Evolutionary conservation across 37 sponge, comb jelly and placozoan genomes (phyloP), one percentile per base, ranked within the genome.

Genomic region (Corticium candelabrum): DNA sequence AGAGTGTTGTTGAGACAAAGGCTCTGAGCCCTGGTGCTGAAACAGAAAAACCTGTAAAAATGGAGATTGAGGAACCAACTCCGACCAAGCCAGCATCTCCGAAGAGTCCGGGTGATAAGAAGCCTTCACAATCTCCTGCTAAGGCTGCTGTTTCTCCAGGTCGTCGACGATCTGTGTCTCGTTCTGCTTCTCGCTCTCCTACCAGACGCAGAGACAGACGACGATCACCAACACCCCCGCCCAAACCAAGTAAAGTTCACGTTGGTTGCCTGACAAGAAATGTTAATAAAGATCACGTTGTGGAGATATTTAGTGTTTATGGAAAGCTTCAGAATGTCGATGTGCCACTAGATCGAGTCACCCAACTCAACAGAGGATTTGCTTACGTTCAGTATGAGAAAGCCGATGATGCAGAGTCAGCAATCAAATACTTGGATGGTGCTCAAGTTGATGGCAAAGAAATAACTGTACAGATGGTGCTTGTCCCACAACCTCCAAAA

Each of bases 401-500:
- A 27, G 68, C 82, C 2, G 84, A 79, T 15, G 67, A 84, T 38
- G 94, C 90, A 1, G 40, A 78, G 21, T 74, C 75, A 34, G 88
- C 88, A 15, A 37, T 90, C 40, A 87, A 87, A 36, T 85, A 83
- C 83, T 87, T 93, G 88, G 82, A 93, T 74, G 88, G 86, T 32
- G 94, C 86, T 0, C 86, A 86, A 84, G 35, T 93, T 3, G 94
- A 93, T 77, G 94, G 94, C 0, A 86, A 87, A 34, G 68, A 80
- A 32, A 86, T 93, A 0, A 38, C 50, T 0, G 88, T 85, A 1
- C 80, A 85, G 30, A 70, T 87, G 76, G 91, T 90, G 11, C 77
- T 87, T 2, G 88, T 88, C 0, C 56, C 78, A 0, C 85, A 84
- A 69, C 81, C 7, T 29, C 31, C 40, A 69, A 76, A n/a, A 80